These are phyloP conservation scores for Papilio helenus DNA, from an alignment of 1,140 invertebrate genomes.

Conservation along the genomic window DNA sequence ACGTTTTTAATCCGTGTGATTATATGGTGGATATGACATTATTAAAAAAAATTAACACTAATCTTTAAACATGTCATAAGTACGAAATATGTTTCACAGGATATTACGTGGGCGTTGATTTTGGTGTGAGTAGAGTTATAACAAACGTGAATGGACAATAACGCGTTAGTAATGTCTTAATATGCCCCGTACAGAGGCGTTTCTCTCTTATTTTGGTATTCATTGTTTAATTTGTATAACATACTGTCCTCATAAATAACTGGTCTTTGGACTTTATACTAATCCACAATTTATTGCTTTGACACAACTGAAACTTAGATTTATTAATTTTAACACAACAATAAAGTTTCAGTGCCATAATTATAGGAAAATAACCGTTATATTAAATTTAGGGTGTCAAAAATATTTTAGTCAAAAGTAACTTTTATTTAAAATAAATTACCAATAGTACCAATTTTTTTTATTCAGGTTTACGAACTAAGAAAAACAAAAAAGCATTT, in stretches of 20 bases:
- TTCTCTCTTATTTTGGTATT: slow-evolving; percentile 13
- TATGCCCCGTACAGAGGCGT: slow-evolving; percentile 20
- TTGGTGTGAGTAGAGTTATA: slow-evolving; percentile 23
- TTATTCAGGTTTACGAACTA: too few species aligned
- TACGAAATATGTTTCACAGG: background rate
- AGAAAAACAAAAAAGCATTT: too few species aligned
- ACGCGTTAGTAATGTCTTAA: slow-evolving; percentile 36
- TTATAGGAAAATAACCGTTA: background rate
- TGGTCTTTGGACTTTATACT: background rate
- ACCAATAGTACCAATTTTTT: too few species aligned
- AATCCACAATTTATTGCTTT: slow-evolving; percentile 14
- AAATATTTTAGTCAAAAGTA: too few species aligned
- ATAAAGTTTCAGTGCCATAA: background rate
- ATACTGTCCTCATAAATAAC: slow-evolving; percentile 29
- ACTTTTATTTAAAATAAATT: too few species aligned
- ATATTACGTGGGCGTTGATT: slow-evolving; percentile 22
- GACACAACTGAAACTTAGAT: background rate
- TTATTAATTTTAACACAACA: background rate
- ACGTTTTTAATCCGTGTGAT: too few species aligned
- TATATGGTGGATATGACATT: background rate
- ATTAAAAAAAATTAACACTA: background rate
- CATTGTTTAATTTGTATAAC: slow-evolving; percentile 36
- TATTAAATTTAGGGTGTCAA: too few species aligned
- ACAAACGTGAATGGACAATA: slow-evolving; percentile 1
- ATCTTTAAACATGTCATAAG: background rate